A percentile compares a stretch with the other conserved stretches of the same genome.
Evolutionary conservation across 2,888 invertebrate species (phyloP).

Genomic region (Drosophila hamatofila): DNA sequence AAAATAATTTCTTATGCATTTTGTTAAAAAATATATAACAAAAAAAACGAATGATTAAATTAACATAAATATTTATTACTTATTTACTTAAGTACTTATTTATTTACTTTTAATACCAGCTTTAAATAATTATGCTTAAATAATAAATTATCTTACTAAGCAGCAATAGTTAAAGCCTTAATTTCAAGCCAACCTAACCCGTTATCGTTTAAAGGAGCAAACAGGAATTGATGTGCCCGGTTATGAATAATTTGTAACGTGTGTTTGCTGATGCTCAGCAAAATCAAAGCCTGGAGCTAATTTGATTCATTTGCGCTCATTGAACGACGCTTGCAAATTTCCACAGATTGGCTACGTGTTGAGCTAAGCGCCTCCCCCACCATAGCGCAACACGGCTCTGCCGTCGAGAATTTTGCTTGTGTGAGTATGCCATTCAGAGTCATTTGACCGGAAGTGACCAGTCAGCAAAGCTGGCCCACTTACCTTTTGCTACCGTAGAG

Average conservation of each 20-base stretch:
- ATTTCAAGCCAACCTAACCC: neutral
- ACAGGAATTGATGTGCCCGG: constrained; percentile 27
- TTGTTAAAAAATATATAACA: too few species aligned
- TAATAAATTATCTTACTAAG: too few species aligned
- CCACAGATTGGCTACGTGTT: constrained; percentile 67
- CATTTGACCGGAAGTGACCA: constrained; percentile 80
- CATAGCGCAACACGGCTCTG: neutral
- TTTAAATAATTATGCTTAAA: too few species aligned
- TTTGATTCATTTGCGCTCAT: constrained; percentile 74
- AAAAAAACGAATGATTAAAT: too few species aligned
- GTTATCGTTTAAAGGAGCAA: neutral
- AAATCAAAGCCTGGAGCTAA: constrained; percentile 62
- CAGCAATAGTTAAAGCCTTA: neutral
- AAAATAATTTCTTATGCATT: too few species aligned
- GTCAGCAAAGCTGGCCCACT: constrained; percentile 75
- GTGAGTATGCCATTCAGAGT: constrained; percentile 58
- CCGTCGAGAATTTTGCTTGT: constrained; percentile 55
- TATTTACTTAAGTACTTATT: too few species aligned
- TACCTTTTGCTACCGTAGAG: constrained; percentile 49
- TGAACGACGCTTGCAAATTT: constrained; percentile 69
- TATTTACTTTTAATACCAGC: too few species aligned
- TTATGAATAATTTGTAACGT: constrained; percentile 62
- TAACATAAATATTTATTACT: too few species aligned
- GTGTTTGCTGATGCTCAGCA: constrained; percentile 49
- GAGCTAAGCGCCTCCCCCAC: constrained; percentile 30